Conservation (phyloP, 64 coral and sea anemone species). For the Dendronephthya gigantea region DNA sequence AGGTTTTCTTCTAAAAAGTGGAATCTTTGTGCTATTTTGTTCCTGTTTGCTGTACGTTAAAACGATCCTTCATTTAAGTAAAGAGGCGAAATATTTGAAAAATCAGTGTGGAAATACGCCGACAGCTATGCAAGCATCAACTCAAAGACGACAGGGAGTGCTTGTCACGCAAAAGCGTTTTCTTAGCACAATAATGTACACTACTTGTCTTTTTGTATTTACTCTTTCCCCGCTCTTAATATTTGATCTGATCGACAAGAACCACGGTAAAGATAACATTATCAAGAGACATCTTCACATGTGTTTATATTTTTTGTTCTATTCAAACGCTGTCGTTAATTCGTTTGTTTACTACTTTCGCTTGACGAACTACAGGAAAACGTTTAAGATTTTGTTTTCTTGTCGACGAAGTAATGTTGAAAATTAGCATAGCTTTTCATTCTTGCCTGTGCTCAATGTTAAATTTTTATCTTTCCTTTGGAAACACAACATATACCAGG, state of each 20-base stretch:
- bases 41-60: background rate
- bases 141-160: background rate
- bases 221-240: background rate
- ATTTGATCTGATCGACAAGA: background rate
- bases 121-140: background rate
- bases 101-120: background rate
- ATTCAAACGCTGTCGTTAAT: background rate
- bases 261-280: background rate
- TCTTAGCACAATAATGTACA: background rate
- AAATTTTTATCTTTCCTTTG: no score
- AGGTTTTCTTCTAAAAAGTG: background rate
- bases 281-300: background rate
- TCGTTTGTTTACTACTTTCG: background rate
- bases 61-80: background rate
- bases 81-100: background rate
- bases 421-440: no score
- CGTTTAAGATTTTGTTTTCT: background rate
- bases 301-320: background rate
- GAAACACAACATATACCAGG: no score
- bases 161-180: background rate
- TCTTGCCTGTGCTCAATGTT: no score
- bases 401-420: background rate
- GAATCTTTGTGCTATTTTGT: background rate
- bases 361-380: background rate
- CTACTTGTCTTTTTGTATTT: background rate